Conservation (phyloP, 1,140 invertebrate genomes). For the Choristoneura fumiferana region DNA sequence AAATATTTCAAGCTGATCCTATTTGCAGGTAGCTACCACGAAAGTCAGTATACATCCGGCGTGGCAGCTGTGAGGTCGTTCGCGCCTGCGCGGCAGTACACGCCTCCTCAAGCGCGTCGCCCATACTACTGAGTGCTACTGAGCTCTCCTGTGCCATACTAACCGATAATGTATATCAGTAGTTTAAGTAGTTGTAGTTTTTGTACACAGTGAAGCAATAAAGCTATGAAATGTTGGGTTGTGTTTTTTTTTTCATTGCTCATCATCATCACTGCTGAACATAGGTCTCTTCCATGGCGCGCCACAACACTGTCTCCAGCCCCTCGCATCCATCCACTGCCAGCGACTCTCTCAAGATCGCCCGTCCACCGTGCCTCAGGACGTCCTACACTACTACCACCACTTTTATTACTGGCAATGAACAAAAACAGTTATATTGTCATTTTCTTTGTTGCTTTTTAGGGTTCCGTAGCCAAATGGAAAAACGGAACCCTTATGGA, state of each 20-base stretch:
- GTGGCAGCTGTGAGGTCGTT: slow-evolving; percentile 44
- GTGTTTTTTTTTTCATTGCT: background rate
- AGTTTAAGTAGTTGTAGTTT: slow-evolving; percentile 22
- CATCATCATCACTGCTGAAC: too few species aligned
- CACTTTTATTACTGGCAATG: too few species aligned
- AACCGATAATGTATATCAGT: slow-evolving; percentile 36
- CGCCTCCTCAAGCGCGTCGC: slow-evolving; percentile 1
- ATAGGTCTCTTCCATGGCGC: too few species aligned
- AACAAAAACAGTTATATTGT: too few species aligned
- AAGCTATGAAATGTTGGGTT: background rate
- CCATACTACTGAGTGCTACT: slow-evolving; percentile 21
- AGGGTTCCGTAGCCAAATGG: too few species aligned
- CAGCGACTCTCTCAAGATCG: too few species aligned
- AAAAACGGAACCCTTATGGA: too few species aligned
- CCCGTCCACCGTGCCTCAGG: too few species aligned
- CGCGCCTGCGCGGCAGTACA: slow-evolving; percentile 42
- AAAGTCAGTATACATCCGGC: slow-evolving; percentile 49
- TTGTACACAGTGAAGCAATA: slow-evolving; percentile 8
- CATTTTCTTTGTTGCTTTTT: too few species aligned
- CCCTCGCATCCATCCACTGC: too few species aligned
- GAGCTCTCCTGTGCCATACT: slow-evolving; percentile 34
- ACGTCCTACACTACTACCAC: too few species aligned
- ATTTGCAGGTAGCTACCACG: slow-evolving; percentile 62
- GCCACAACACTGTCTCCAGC: too few species aligned
- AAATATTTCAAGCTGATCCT: background rate